Evolutionary conservation across 1,140 invertebrate genomes (phyloP), one percentile per base, ranked within the genome.

Genomic region (Branchinecta lindahli): DNA sequence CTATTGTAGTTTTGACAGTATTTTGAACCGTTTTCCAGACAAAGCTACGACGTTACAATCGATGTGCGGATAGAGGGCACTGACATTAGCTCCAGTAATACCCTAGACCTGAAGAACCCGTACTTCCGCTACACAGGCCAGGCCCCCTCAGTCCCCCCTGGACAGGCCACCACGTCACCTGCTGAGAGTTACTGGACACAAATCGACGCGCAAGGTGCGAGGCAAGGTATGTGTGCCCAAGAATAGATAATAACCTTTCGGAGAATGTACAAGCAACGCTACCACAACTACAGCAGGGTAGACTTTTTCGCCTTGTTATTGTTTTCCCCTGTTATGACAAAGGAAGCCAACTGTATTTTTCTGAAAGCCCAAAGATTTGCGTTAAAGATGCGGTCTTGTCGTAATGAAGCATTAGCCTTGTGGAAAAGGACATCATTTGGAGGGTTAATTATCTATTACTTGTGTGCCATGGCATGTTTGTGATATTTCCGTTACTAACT

Each of bases 1-100:
- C 45, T 9, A 15, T 44, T 15, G 20, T 47, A 66, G 33, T 33
- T 33, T 33, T 33, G 33, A 33, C 33, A 33, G 33, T 33, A 33
- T 47, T 33, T 1, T 33, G 33, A 33, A 33, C 33, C 52, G 21
- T 69, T 70, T 79, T 81, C 67, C 75, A 85, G 88, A 79, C 96
- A 98, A 84, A 97, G 94, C 75, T 98, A 99, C 78, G 96, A 99
- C 82, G 94, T 98, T n/a, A 94, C 94, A 18, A 97, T 99, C 79
- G 91, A 95, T 75, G 78, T 98, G 71, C 86, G 85, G 72, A 84
- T 97, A 46, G 92, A 96, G 79, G 94, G 93, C 46, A 92, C 91
- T 15, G 86, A 85, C 68, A 85, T 87, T 73, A 85, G 85, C 52
- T 91, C 90, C 66, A 86, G 84, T 70, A 99, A 98, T 78, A 92